Evolutionary conservation across 2,888 invertebrate genomes (phyloP), one percentile per base, ranked within the genome.

Genomic region (Cantharis rufa): DNA sequence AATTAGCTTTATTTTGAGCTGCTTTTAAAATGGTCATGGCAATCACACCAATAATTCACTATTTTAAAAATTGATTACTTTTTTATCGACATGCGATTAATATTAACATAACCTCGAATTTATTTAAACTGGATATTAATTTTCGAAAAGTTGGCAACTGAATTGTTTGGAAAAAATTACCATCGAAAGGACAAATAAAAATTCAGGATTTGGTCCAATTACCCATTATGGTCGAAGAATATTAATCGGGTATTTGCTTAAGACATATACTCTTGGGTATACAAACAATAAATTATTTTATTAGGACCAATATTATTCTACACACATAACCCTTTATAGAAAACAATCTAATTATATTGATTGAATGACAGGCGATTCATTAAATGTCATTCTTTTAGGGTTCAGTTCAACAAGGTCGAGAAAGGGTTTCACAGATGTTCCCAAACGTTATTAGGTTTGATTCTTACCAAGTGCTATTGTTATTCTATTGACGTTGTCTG

Each of bases 311-410:
- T 85, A 86, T 85, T 87, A 87, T 87, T 87, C 86, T 82, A 84
- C 84, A 86, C 87, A 86, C 86, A 86, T 84, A 87, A 87, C 86
- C 86, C 87, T 82, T 87, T 86, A 84, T 81, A 79, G 83, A 84
- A 84, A 87, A 87, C 88, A 88, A 88, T 88, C 88, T 88, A 88
- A 88, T 88, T 88, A 88, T 87, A 88, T 87, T 88, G 88, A 88
- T 88, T 88, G 88, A 88, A 88, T 88, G 88, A 88, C 88, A 87
- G 88, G 83, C 88, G 86, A 88, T 88, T 88, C 88, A 88, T 88
- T 88, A 87, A 87, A 84, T 87, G 88, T 88, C 87, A 87, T 87
- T 86, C 86, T 86, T 84, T 82, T 81, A 79, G 81, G 83, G 85
- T 70, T 71, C 61, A 70, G 28, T 69, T 68, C 61, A 63, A 66